Evolutionary conservation across 1,140 invertebrate genomes (phyloP), one percentile per base, ranked within the genome.

Genomic region (Ptiloglossa arizonensis): DNA sequence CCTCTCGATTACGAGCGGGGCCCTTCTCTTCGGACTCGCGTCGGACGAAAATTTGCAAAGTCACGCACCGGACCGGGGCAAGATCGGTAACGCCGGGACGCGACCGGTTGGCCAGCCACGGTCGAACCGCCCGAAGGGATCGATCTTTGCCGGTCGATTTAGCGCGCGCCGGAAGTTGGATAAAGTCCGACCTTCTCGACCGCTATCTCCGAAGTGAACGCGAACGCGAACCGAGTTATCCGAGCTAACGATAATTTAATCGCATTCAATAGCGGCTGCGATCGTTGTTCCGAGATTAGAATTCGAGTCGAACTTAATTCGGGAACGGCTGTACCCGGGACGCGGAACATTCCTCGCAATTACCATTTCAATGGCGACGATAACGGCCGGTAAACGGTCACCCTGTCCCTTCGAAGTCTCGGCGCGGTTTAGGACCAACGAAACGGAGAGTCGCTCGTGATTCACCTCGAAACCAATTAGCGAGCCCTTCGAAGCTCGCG

Each of bases 101-200:
- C n/a, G n/a, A 35, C 35, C 35, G 5, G 35, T 35, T 8, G 5
- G 35, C 5, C 35, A 35, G 66, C 79, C 68, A 75, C 59, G 62
- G 70, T 63, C 67, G 70, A 78, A 73, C 76, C 69, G 59, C 67
- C 81, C 75, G 75, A 84, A 71, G 50, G 77, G 77, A 72, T 75
- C 72, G 80, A 84, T 83, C 82, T 80, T 84, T 83, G 71, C 77
- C 57, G 83, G 82, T 83, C 77, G 63, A 83, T 84, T 83, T 76
- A 67, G 59, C 66, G 66, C 44, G 60, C 38, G 50, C 69, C 60
- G 46, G 74, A 79, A 83, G 82, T 83, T 83, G 54, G 82, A 74
- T 73, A 83, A 83, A 83, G 82, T 83, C 82, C 74, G n/a, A 48
- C 62, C 44, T 50, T 52, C 66, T 71, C 66, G 48, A 24, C 41